Evolutionary conservation across 2,888 invertebrate species (phyloP), one percentile per base, ranked within the genome.

Genomic region (Timandra comae): DNA sequence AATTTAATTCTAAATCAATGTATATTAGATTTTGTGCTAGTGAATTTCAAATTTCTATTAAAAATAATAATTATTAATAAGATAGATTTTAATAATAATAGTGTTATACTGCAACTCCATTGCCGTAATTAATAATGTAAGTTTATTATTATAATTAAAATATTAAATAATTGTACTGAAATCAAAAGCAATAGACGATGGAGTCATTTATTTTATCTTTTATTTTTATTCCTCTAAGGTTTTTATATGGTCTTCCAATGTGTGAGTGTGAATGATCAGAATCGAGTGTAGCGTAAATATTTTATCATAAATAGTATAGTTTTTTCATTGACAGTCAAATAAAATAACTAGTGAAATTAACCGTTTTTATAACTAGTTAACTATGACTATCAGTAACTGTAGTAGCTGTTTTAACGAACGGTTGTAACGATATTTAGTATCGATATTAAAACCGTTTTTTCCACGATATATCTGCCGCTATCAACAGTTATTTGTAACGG

Each of bases 1-100:
- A 73, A 79, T 62, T 71, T 84, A 79, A 84, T 85, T 85, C 84
- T 85, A 85, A 85, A 84, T 82, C 54, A 65, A 50, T 78, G 71
- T 79, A 72, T 64, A 46, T 52, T 78, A 77, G 71, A 68, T 53
- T 66, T 55, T 57, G 52, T 46, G 42, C 40, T 46, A 46, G 43
- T 43, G 35, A 42, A 42, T 39, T 43, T 49, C 38, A 32, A 46
- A 46, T 38, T 30, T 38, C 20, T 38, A 41, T 39, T 35, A 35
- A 40, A 46, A 43, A 44, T 53, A 49, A 16, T 16, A 1, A 16
- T 54, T 53, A 53, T 40, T 16, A 33, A 16, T 47, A 49, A 44
- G 32, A 56, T 45, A 46, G 51, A 43, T 43, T 44, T 68, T 24
- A 24, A 24, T 24, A 10, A 11, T 68, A 58, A 59, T 63, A 65